Base-by-base conservation (phyloP, 2,888 invertebrate genomes). In the Apamea sordens region DNA sequence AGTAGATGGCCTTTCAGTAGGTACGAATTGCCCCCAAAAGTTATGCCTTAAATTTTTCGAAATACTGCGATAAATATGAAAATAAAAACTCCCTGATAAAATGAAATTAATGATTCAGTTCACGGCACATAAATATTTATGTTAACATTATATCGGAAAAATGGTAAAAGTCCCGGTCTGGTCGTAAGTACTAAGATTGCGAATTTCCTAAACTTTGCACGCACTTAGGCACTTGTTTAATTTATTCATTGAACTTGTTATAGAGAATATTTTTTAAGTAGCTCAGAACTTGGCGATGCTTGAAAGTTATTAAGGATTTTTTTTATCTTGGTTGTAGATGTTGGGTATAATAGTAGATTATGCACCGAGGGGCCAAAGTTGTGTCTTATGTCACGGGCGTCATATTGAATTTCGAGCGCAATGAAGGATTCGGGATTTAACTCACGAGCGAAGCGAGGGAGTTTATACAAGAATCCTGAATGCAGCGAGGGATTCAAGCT, bases 181-280 rank as follows among this genome's bases (percentile, higher is more conserved):
- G 8, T 44, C 47, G 18, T 50, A 41, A 41, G 41, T 41, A 59
- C 15, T 59, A n/a, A 68, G 67, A 73, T 78, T 61, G 75, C 15
- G 67, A 73, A 28, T 59, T 80, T 69, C 73, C 8, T 28, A 70
- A 87, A 87, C 77, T 87, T 77, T 7, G 53, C 41, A 73, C 75
- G 67, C 72, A 77, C 78, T 84, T 73, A 67, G 61, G 28, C 36
- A 77, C 24, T 79, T 75, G 73, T 79, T 76, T 73, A 80, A 83
- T 84, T 87, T 85, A 86, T 85, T 85, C 75, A 85, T 85, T 67
- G 41, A 83, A 84, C 64, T 86, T 83, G 63, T 75, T 56, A 53
- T 59, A 69, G 53, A 56, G 53, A 71, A 56, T 47, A 36, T 82
- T n/a, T 73, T 74, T 77, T 65, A 86, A 82, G 74, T 86, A 67